phyloP scores from a whole-genome alignment of 1,140 invertebrate species.

The Sminthurides bifidus region DNA sequence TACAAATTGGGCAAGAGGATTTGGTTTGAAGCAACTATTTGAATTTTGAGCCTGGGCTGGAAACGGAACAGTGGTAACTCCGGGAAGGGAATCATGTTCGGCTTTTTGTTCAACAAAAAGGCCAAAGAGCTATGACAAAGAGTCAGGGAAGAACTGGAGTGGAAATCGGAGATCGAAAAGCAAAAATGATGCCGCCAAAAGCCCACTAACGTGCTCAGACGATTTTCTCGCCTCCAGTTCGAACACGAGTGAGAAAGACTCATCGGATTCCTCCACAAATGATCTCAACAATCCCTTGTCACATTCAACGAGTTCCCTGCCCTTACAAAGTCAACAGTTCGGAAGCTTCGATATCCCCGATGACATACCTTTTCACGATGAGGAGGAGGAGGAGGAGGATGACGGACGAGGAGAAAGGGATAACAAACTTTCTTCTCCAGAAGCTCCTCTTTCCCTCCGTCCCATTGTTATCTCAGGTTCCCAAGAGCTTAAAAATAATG shows the following conservation, averaged over 20 bases:
- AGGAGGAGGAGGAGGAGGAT: background rate
- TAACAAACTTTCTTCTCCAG: too few species aligned
- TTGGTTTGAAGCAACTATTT: background rate
- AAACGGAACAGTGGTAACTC: background rate
- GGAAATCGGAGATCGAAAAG: background rate
- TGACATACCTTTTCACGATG: slow-evolving; percentile 1
- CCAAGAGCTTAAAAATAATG: background rate
- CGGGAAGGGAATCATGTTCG: slow-evolving; percentile 17
- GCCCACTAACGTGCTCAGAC: background rate
- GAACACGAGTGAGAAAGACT: slow-evolving; percentile 6
- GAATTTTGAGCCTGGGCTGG: background rate
- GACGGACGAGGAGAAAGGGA: background rate
- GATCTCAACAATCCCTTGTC: slow-evolving; percentile 5
- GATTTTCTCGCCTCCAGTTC: background rate
- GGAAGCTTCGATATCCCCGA: background rate
- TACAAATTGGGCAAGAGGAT: background rate
- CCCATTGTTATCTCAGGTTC: too few species aligned
- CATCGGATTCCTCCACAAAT: slow-evolving; percentile 2
- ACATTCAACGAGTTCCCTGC: background rate
- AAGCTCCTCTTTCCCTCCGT: too few species aligned
- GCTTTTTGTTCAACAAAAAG: slow-evolving; percentile 25
- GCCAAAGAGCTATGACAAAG: slow-evolving; percentile 20
- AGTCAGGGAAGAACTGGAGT: slow-evolving; percentile 1
- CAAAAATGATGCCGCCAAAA: background rate
- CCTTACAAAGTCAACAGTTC: background rate